Evolutionary conservation across 2,113 vertebrate species (phyloP), one percentile per base, ranked within the genome.

Genomic region (Ancistrus triradiatus): DNA sequence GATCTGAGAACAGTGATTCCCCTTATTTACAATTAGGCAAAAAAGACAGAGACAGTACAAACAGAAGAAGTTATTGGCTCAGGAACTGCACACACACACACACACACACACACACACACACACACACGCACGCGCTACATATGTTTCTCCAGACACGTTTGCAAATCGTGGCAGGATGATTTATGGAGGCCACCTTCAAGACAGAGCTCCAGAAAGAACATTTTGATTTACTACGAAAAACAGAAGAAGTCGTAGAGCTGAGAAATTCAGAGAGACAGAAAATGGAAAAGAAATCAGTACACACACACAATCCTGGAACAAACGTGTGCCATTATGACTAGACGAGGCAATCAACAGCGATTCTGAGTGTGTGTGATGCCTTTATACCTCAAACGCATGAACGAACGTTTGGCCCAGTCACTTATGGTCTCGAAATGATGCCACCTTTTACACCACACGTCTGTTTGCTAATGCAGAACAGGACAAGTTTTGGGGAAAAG

Each of bases 171-270:
- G 25, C 6, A 2, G 15, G 10, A 37, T 65, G 62, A 65, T 65
- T 65, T 44, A 65, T 65, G 28, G 31, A 10, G 42, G 59, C 43
- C 8, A 25, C 7, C 4, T 28, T 24, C 27, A 42, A 10, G 13
- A 35, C 44, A 35, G 38, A 21, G 50, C 38, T 33, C 40, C 24
- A 21, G 49, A 69, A 48, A 17, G 46, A 21, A 27, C 49, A 63
- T 10, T 56, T 37, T 47, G 59, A 55, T 63, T 62, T 61, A 56
- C 43, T 56, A 35, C 27, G 62, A 55, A 55, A 65, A n/a, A 65
- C 50, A 56, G 25, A 65, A n/a, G 2, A 19, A 42, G 55, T 9
- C 7, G n/a, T 7, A 7, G 27, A 64, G 49, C 27, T 31, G 61
- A 42, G 25, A 28, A 27, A 42, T 14, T 6, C 11, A 48, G 43